These are phyloP conservation scores for Microctonus brassicae DNA, from an alignment of 2,888 invertebrate species.

Conservation along the genomic window DNA sequence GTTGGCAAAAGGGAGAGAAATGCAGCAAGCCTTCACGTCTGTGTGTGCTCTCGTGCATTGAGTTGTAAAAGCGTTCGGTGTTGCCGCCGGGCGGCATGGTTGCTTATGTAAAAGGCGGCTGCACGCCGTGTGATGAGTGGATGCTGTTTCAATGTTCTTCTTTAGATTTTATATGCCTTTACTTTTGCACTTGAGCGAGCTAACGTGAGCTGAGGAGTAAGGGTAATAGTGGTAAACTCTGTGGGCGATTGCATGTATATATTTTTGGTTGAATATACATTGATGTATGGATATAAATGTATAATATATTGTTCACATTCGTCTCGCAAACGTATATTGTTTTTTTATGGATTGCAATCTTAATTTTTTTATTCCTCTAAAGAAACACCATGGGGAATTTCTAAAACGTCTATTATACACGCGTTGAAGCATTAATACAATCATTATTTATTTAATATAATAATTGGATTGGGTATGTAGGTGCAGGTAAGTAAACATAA, in stretches of 20 bases:
- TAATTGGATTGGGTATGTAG: not conserved
- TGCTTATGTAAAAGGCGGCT: slow-evolving; percentile 69
- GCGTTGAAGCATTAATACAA: not conserved
- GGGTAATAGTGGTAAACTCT: too few species aligned
- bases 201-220: slow-evolving; percentile 1
- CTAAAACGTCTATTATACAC: not conserved
- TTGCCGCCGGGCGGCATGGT: slow-evolving; percentile 66
- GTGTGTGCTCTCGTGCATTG: slow-evolving; percentile 62
- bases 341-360: not conserved
- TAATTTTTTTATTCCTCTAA: not conserved
- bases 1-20: slow-evolving; percentile 30
- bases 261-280: not conserved
- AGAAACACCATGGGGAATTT: not conserved
- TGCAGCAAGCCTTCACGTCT: slow-evolving; percentile 39
- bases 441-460: not conserved
- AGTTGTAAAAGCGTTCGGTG: slow-evolving; percentile 69
- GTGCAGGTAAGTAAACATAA: not conserved
- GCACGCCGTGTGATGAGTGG: slow-evolving; percentile 70
- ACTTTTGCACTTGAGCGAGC: slow-evolving; percentile 59
- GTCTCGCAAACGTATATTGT: not conserved
- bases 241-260: not conserved
- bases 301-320: not conserved
- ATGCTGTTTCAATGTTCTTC: slow-evolving; percentile 67
- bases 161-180: slow-evolving; percentile 61
- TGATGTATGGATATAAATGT: not conserved